Base-by-base conservation (phyloP, 2,888 invertebrate genomes). In the Tenodera sinensis region DNA sequence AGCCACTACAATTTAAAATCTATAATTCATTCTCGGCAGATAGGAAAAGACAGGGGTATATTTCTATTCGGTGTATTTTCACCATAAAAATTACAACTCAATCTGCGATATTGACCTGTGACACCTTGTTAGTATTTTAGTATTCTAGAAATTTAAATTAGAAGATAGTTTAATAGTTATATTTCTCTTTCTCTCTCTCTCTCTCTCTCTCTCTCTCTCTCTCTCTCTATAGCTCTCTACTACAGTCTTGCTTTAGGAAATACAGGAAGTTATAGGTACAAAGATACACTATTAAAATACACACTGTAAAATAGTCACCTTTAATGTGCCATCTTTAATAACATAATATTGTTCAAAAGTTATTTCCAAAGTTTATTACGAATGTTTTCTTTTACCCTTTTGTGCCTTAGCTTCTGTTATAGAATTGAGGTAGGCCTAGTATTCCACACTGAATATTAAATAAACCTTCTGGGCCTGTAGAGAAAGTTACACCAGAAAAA, bases 291-390 rank as follows among this genome's bases (percentile, higher is more conserved):
- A 71, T 71, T 20, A 71, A 71, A 15, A 71, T 25, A 71, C 54
- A 71, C 25, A 71, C 34, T 87, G 42, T 87, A 87, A 87, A 87
- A 83, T 87, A 87, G 83, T 83, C 25, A 28, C 81, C 25, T 87
- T 87, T 87, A 87, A 87, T 87, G 83, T 81, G 87, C 42, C 87
- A 87, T 87, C 81, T 82, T 83, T 28, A 28, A 87, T 87, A 87
- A 87, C 87, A 87, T 83, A 87, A 47, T 28, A 42, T 30, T 87
- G 30, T 87, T 81, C 12, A 87, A 87, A 87, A 87, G 20, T 85
- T 28, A 81, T 83, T 30, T 25, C 54, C 54, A 71, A 71, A 71
- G 54, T 71, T 25, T 20, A 71, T 71, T 71, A 71, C 25, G 54
- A 71, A 71, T 71, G 25, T 4, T 71, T 71, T 71, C 1, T 20